Evolutionary conservation across 2,888 invertebrate genomes (phyloP), one percentile per base, ranked within the genome.

Genomic region (Anorthoa munda): DNA sequence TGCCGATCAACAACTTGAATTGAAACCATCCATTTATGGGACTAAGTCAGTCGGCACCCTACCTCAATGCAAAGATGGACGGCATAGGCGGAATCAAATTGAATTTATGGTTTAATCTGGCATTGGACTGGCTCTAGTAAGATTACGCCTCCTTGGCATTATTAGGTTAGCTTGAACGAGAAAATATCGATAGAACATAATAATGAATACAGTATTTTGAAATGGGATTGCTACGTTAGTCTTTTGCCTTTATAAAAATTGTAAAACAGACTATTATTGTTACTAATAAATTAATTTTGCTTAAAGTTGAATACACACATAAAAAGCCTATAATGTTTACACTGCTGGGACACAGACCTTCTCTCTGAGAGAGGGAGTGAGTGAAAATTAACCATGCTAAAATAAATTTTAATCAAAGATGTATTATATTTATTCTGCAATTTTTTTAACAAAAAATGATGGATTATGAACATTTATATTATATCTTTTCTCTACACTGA

Each of bases 61-160:
- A 59, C 18, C 26, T 53, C 39, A 50, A 55, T 78, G 48, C 23
- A 39, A 46, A 48, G 63, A 60, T 46, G 18, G 53, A 11, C 11
- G 64, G 58, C 9, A 23, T 31, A 39, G 56, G 23, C 39, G 23
- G 39, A 58, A 60, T 63, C 50, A 56, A 79, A 77, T 72, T 61
- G 55, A 75, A 80, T 80, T 80, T 53, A 53, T 51, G 26, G 39
- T 55, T 50, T 60, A 66, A 58, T 79, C 58, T 45, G 51, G 26
- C 11, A 58, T 79, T 39, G 51, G n/a, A 50, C 21, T 39, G 23
- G 9, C 7, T 50, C 46, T 7, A 56, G 3, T 31, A 23, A 50
- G 50, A 56, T 61, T 5, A 46, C 31, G 45, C 15, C 13, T 65
- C 31, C 23, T 71, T 31, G n/a, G 15, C 31, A 65, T 50, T 80